Evolutionary conservation across 2,797 vertebrate genomes (phyloP).

Genomic region (Threskiornis aethiopicus): DNA sequence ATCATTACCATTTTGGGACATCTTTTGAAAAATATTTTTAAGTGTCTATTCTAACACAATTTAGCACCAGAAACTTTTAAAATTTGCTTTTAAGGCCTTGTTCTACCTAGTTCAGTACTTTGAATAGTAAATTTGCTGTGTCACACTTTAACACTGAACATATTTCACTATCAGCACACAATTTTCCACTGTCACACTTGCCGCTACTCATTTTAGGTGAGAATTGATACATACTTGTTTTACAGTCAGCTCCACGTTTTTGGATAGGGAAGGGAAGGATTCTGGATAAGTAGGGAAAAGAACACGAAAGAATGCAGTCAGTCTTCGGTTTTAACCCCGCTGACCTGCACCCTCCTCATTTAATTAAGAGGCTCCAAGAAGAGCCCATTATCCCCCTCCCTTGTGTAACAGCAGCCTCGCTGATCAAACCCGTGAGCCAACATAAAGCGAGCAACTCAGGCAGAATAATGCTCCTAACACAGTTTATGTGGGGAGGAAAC

Average conservation of each 20-base stretch:
- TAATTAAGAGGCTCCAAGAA: not conserved
- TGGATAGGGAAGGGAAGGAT: not conserved
- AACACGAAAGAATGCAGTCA: not conserved
- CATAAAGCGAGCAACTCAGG: not conserved
- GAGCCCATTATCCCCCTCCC: not conserved
- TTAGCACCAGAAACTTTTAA: not conserved
- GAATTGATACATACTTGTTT: not conserved
- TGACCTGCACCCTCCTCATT: not conserved
- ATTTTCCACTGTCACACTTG: not conserved
- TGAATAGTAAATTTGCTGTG: too few relatives aligned
- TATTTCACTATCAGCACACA: rapidly evolving
- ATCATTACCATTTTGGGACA: not conserved
- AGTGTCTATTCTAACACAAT: not conserved
- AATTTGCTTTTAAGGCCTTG: not conserved
- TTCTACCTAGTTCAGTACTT: not conserved
- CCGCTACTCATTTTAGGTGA: not conserved
- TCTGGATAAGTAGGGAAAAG: not conserved
- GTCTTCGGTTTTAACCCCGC: not conserved
- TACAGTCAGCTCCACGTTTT: not conserved
- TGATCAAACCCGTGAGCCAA: not conserved
- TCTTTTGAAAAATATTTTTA: not conserved
- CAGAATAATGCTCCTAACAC: not conserved
- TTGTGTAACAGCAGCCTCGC: not conserved
- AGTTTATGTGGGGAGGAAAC: not conserved
- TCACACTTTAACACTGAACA: not conserved